These are phyloP conservation scores for Exephanes ischioxanthus DNA, from an alignment of 2,888 invertebrate species.

Conservation along the genomic window DNA sequence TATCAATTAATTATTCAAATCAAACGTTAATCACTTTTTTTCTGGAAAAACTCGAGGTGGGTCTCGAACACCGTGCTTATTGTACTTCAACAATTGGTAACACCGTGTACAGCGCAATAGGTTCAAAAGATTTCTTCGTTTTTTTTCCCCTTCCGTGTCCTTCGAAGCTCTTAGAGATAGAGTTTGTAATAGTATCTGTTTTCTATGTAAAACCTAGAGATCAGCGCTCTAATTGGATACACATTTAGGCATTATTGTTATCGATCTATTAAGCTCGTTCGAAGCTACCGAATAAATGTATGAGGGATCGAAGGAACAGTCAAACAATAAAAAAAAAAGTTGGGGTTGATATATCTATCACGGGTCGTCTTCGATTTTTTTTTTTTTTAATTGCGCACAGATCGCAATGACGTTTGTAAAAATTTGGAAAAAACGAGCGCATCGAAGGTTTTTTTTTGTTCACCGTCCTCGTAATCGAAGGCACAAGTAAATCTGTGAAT, in stretches of 20 bases:
- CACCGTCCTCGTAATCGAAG: slow-evolving; percentile 49
- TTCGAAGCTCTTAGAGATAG: slow-evolving; percentile 29
- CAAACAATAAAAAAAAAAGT: slow-evolving; percentile 21
- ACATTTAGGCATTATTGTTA: slow-evolving; percentile 58
- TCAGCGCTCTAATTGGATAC: slow-evolving; percentile 51
- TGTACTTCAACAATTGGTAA: slow-evolving; percentile 39
- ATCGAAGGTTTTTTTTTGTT: slow-evolving; percentile 29
- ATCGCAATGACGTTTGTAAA: slow-evolving; percentile 26
- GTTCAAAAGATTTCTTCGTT: slow-evolving; percentile 16
- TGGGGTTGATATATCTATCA: slow-evolving; percentile 29
- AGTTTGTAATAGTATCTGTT: slow-evolving; percentile 11
- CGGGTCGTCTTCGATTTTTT: slow-evolving; percentile 23
- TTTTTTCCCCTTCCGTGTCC: slow-evolving; percentile 6
- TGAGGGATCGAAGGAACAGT: slow-evolving; percentile 39
- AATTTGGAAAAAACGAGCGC: slow-evolving; percentile 43
- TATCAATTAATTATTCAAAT: not conserved
- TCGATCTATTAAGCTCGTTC: slow-evolving; percentile 60
- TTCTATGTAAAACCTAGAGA: slow-evolving; percentile 17
- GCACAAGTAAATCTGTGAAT: slow-evolving; percentile 62
- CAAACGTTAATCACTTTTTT: not conserved
- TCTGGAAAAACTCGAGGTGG: not conserved
- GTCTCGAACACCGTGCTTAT: slow-evolving; percentile 27
- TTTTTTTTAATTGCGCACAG: not conserved
- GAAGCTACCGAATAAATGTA: slow-evolving; percentile 57
- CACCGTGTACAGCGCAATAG: slow-evolving; percentile 11